Conservation (phyloP, 2,113 vertebrate genomes). For the Gambusia holbrooki region DNA sequence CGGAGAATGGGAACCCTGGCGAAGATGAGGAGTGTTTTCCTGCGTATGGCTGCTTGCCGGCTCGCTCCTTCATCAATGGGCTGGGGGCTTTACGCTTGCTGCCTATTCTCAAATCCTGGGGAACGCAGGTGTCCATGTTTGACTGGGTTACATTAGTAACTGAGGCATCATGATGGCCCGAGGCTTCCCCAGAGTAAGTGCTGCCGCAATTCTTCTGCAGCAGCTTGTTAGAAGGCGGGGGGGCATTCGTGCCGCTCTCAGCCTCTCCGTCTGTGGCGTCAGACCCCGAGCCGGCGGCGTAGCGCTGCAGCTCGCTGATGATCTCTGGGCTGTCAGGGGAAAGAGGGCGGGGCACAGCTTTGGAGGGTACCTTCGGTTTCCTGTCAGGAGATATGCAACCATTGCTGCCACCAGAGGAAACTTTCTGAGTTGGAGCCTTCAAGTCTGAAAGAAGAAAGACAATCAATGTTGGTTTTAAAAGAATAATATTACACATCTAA, state of each 20-base stretch:
- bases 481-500: neutral
- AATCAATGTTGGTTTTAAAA: neutral
- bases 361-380: conserved; percentile 76
- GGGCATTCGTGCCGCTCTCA: conserved; percentile 38
- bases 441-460: conserved; percentile 75
- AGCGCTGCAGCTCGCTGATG: conserved; percentile 91
- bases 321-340: conserved; percentile 93
- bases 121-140: conserved; percentile 67
- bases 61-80: conserved; percentile 77
- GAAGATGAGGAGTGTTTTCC: conserved; percentile 81
- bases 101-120: conserved; percentile 84
- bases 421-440: conserved; percentile 69
- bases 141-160: conserved; percentile 59
- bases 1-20: conserved; percentile 86
- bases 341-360: conserved; percentile 84
- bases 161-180: conserved; percentile 41
- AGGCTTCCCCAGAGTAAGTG: conserved; percentile 11
- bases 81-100: conserved; percentile 86
- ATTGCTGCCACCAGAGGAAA: conserved; percentile 74
- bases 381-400: conserved; percentile 81
- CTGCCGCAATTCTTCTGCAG: conserved; percentile 47
- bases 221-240: conserved; percentile 47
- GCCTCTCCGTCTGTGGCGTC: conserved; percentile 64
- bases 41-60: conserved; percentile 81
- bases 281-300: conserved; percentile 78